Evolutionary conservation across 2,888 invertebrate genomes (phyloP).

Genomic region (Cantharis rustica): DNA sequence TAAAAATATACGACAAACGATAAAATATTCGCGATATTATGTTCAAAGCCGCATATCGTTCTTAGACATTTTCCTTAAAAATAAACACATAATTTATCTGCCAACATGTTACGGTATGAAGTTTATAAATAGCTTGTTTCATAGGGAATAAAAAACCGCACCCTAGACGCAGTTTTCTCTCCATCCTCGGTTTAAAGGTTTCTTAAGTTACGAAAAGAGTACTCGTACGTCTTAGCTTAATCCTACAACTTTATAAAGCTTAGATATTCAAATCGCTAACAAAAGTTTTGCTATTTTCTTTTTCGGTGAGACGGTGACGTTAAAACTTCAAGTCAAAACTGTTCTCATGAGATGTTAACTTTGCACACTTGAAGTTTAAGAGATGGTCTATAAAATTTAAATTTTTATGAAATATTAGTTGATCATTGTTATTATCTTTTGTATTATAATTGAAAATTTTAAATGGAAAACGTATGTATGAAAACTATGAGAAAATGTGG

Average conservation of each 20-base stretch:
- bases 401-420: constrained; percentile 1
- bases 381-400: constrained; percentile 27
- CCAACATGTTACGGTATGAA: constrained; percentile 32
- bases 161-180: constrained; percentile 13
- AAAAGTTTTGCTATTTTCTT: constrained; percentile 34
- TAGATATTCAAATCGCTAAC: constrained; percentile 37
- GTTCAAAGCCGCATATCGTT: constrained; percentile 22
- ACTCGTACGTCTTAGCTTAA: constrained; percentile 20
- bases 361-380: constrained; percentile 30
- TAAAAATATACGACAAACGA: constrained; percentile 15
- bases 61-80: constrained; percentile 26
- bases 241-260: constrained; percentile 28
- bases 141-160: constrained; percentile 9
- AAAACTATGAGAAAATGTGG: neutral
- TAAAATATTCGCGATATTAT: constrained; percentile 31
- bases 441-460: neutral
- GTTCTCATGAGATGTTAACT: constrained; percentile 28
- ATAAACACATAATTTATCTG: constrained; percentile 38
- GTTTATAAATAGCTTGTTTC: constrained; percentile 32
- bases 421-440: neutral
- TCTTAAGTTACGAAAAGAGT: neutral
- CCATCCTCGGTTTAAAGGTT: constrained; percentile 1
- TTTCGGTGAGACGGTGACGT: constrained; percentile 19
- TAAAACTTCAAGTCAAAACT: constrained; percentile 26
- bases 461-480: neutral